Base-by-base conservation (phyloP, 2,797 vertebrate species). In the Siniperca obscura region DNA sequence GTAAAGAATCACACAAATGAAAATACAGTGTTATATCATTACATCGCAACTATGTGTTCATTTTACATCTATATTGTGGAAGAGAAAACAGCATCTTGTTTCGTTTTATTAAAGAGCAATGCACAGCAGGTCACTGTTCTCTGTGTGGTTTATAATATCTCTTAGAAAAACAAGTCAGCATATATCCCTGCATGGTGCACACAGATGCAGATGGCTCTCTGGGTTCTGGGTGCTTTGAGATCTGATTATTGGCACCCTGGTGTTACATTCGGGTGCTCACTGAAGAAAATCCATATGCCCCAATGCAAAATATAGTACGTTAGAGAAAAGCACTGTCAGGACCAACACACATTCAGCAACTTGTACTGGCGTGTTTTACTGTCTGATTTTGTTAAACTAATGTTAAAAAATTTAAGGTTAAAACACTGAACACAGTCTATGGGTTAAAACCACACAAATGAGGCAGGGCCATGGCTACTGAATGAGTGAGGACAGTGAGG, bases 11-110 rank as follows among this genome's bases (percentile, higher is more conserved):
- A 83, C 74, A 89, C 70, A 65, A 81, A 84, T 83, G 0, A 76
- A 90, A 90, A 87, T 81, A 68, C 90, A 89, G 44, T 60, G 65
- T 69, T 60, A 19, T 55, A 70, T 50, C 16, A 40, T 69, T 59
- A 38, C 14, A 78, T 71, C 25, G 11, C 5, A 71, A 12, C 7
- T 50, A 3, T 77, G 27, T 82, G 50, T 8, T 25, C 0, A 57
- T 74, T 64, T 81, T 34, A 11, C 3, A 65, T 71, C 3, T 36
- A 44, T 5, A 5, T 27, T 52, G 3, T 60, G 25, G 27, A 62
- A 11, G 34, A 27, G 11, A 55, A 70, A 69, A 34, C 5, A 55
- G n/a, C 19, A 30, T 46, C 0, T 60, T 44, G 7, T 80, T 56
- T 30, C 22, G 5, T 50, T 17, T 12, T 60, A 34, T 59, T 30